Percentiles rank a stretch among this genome's conserved stretches.
Conservation (phyloP, 2,888 invertebrate genomes). For the Tipula unca region DNA sequence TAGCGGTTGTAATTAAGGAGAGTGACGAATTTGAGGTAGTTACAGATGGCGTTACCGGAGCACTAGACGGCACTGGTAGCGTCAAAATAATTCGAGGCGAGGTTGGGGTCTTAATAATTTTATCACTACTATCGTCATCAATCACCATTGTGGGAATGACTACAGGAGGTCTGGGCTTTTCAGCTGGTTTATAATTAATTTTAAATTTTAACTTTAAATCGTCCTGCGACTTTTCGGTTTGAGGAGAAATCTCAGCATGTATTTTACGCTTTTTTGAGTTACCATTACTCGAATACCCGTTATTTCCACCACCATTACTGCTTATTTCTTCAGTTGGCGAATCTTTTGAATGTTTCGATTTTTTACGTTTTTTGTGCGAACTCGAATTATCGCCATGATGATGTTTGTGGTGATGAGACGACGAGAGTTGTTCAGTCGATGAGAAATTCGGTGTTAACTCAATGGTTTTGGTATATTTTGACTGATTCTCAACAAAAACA, state of each 20-base stretch:
- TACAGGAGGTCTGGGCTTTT: neutral
- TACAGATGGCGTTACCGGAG: neutral
- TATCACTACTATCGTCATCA: constrained; percentile 9
- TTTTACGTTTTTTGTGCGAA: constrained; percentile 48
- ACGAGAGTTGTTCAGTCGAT: constrained; percentile 27
- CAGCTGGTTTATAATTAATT: constrained; percentile 9
- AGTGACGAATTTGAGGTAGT: neutral
- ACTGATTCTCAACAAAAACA: constrained; percentile 24
- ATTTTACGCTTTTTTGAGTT: constrained; percentile 45
- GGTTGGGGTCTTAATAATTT: neutral
- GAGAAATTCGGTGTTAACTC: constrained; percentile 38
- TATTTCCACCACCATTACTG: constrained; percentile 27
- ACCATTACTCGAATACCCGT: constrained; percentile 26
- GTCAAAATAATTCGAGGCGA: neutral
- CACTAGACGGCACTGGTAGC: neutral
- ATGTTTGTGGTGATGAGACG: constrained; percentile 30
- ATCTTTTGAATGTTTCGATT: constrained; percentile 48
- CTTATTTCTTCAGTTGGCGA: constrained; percentile 32
- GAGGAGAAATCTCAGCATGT: constrained; percentile 47
- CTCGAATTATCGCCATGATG: constrained; percentile 27
- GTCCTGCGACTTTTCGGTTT: constrained; percentile 20
- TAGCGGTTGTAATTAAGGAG: neutral
- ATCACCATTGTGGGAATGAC: neutral
- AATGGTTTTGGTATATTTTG: constrained; percentile 36
- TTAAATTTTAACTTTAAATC: constrained; percentile 23